Evolutionary conservation across 2,797 vertebrate genomes (phyloP).

Genomic region (Acipenser oxyrinchus): DNA sequence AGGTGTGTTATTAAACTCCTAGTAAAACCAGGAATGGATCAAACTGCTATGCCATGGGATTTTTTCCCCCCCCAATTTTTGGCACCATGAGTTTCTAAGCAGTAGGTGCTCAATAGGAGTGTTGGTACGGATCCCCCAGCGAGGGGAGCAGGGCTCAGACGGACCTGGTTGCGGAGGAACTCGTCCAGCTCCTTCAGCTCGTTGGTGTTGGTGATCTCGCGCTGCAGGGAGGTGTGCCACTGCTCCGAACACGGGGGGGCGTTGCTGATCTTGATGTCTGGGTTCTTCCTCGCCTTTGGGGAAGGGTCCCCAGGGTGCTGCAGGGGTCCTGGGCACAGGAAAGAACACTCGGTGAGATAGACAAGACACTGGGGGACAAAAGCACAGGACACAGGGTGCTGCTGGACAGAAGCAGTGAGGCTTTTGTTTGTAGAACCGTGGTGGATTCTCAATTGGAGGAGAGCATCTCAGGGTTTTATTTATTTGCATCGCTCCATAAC

Average conservation of each 20-base stretch:
- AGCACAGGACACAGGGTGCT: not conserved
- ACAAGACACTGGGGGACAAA: constrained; percentile 26
- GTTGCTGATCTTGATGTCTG: constrained; percentile 76
- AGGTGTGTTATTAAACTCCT: too few relatives aligned
- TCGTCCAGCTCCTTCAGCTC: constrained; percentile 89
- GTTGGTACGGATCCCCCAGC: too few relatives aligned
- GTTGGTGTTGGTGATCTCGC: constrained; percentile 73
- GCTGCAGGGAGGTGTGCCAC: constrained; percentile 64
- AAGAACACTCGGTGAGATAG: constrained; percentile 20
- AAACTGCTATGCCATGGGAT: too few relatives aligned
- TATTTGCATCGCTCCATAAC: too few relatives aligned
- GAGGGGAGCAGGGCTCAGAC: constrained; percentile 2
- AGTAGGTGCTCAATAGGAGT: too few relatives aligned
- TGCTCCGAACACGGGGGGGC: constrained; percentile 61
- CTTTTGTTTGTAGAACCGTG: constrained; percentile 20
- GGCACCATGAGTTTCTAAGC: too few relatives aligned
- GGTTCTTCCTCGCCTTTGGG: constrained; percentile 46
- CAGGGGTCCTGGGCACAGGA: constrained; percentile 33
- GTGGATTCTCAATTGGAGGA: too few relatives aligned
- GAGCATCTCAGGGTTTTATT: too few relatives aligned
- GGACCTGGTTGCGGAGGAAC: constrained; percentile 86
- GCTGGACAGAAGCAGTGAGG: not conserved
- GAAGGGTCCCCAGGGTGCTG: constrained; percentile 1
- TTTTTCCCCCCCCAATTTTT: too few relatives aligned
- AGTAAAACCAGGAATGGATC: too few relatives aligned